These are phyloP conservation scores for Bombus ignitus DNA, from an alignment of 1,140 invertebrate species.

Conservation along the genomic window DNA sequence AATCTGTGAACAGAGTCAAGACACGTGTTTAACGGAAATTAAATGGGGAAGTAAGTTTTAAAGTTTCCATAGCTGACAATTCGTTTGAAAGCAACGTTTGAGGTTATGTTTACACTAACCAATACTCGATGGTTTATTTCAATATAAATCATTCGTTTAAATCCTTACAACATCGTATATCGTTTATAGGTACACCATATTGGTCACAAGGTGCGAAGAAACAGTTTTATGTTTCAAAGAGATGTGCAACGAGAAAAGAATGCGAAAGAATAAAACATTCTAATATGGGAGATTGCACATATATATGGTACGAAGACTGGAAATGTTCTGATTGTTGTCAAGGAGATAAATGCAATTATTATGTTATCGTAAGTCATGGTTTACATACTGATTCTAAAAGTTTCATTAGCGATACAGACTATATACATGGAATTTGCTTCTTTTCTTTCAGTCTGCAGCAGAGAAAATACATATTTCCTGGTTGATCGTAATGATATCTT, in stretches of 20 bases:
- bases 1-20: slow-evolving; percentile 93
- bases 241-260: slow-evolving; percentile 91
- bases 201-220: slow-evolving; percentile 96
- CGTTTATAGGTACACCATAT: slow-evolving; percentile 91
- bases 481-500: slow-evolving; percentile 3
- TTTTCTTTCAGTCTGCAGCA: slow-evolving; percentile 65
- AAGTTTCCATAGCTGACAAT: background rate
- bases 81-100: slow-evolving; percentile 8
- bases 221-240: slow-evolving; percentile 97
- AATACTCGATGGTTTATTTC: background rate
- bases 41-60: slow-evolving; percentile 92
- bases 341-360: slow-evolving; percentile 98
- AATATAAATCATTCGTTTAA: background rate
- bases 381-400: background rate
- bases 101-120: slow-evolving; percentile 58
- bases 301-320: slow-evolving; percentile 99
- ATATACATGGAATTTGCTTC: background rate
- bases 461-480: slow-evolving; percentile 25
- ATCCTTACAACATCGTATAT: background rate
- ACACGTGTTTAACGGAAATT: slow-evolving; percentile 94
- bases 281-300: slow-evolving; percentile 92
- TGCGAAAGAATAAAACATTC: slow-evolving; percentile 88
- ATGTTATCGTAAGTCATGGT: slow-evolving; percentile 92
- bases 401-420: rapidly evolving
- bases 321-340: slow-evolving; percentile 98